Conservation (phyloP, 2,797 vertebrate species). For the Carduelis carduelis region DNA sequence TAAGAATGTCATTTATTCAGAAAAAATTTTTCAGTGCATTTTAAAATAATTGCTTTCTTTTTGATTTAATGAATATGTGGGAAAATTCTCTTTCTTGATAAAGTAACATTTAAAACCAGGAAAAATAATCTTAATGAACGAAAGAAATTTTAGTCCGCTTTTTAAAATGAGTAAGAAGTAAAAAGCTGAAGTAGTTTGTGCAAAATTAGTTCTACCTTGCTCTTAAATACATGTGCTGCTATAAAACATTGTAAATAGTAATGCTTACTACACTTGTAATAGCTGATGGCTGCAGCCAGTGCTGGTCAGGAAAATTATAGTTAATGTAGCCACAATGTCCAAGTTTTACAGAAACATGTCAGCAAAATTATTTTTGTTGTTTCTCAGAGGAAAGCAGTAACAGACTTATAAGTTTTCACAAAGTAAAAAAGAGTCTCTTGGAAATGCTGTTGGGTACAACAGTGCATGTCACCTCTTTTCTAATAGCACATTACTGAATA, state of each 20-base stretch:
- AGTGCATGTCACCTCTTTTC: not conserved
- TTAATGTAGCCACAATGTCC: not conserved
- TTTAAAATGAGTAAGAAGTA: not conserved
- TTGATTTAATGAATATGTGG: not conserved
- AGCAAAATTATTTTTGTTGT: not conserved
- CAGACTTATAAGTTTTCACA: not conserved
- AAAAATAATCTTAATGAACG: not conserved
- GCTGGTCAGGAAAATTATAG: not conserved
- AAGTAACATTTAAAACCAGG: not conserved
- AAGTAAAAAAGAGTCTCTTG: not conserved
- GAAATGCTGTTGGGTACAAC: not conserved
- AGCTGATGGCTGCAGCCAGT: not conserved
- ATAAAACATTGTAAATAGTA: not conserved
- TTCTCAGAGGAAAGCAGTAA: not conserved
- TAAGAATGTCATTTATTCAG: not conserved
- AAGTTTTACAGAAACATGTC: not conserved
- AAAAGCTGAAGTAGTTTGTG: not conserved
- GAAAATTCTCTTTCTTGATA: not conserved
- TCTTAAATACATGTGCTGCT: not conserved
- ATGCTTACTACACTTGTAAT: not conserved
- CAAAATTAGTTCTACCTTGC: not conserved
- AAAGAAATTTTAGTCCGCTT: not conserved
- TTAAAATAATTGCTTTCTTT: not conserved
- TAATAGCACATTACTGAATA: not conserved
- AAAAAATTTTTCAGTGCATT: not conserved